A percentile compares a stretch with the other conserved stretches of the same genome.
Evolutionary conservation across 2,113 vertebrate species (phyloP).

Genomic region (Marmota monax): DNA sequence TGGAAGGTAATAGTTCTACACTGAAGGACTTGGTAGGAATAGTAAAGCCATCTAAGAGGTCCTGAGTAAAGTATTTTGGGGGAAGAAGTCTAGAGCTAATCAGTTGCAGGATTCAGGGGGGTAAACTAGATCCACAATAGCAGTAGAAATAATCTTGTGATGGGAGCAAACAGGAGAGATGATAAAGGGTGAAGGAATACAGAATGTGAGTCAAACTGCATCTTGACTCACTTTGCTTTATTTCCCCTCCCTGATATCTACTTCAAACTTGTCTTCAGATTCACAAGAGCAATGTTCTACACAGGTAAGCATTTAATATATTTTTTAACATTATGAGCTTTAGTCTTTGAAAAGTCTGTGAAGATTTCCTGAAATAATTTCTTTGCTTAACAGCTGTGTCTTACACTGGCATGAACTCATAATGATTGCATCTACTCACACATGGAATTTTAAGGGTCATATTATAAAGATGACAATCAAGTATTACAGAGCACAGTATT

Average conservation of each 20-base stretch:
- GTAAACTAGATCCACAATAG: neutral
- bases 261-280: neutral
- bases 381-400: neutral
- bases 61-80: neutral
- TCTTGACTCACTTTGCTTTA: neutral
- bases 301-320: neutral
- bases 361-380: neutral
- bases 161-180: neutral
- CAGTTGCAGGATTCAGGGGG: neutral
- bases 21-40: neutral
- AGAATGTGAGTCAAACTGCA: neutral
- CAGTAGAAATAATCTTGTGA: neutral
- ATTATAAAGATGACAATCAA: neutral
- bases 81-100: neutral
- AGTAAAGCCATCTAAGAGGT: neutral
- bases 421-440: neutral
- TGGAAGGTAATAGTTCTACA: neutral
- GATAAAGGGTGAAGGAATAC: neutral
- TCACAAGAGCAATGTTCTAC: neutral
- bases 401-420: neutral
- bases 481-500: neutral
- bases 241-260: fast-evolving
- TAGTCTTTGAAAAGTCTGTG: neutral
- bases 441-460: neutral
- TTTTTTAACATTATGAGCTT: neutral